phyloP scores from a whole-genome alignment of 2,113 vertebrate species.

The Cyanoramphus novaezelandiae region DNA sequence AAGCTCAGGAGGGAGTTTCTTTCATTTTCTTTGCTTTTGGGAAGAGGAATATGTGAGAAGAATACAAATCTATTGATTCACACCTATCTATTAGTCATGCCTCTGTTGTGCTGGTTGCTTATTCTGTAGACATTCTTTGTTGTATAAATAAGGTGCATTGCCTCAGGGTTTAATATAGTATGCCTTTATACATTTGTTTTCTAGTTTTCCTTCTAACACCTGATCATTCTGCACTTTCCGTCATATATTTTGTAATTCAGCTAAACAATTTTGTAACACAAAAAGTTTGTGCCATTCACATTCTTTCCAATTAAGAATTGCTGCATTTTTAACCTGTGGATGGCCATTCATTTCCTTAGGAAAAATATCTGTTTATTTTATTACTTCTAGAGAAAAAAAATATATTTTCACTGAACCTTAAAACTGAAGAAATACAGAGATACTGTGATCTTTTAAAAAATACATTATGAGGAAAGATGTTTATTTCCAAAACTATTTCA shows the following conservation, averaged over 20 bases:
- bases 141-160: constrained; percentile 62
- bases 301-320: neutral
- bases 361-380: neutral
- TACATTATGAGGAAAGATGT: neutral
- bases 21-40: constrained; percentile 51
- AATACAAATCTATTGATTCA: constrained; percentile 56
- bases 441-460: neutral
- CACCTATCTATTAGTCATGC: constrained; percentile 57
- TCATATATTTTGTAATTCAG: neutral
- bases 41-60: neutral
- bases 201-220: neutral
- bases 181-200: constrained; percentile 44
- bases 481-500: constrained; percentile 2
- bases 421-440: neutral
- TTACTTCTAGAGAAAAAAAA: neutral
- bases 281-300: neutral
- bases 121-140: constrained; percentile 51
- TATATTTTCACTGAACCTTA: neutral
- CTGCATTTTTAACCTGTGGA: neutral
- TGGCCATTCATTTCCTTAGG: neutral
- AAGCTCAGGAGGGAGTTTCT: constrained; percentile 18
- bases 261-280: neutral
- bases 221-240: neutral
- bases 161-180: constrained; percentile 48
- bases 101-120: constrained; percentile 54